Conservation (phyloP, 2,888 invertebrate genomes). For the Frankliniella fusca region DNA sequence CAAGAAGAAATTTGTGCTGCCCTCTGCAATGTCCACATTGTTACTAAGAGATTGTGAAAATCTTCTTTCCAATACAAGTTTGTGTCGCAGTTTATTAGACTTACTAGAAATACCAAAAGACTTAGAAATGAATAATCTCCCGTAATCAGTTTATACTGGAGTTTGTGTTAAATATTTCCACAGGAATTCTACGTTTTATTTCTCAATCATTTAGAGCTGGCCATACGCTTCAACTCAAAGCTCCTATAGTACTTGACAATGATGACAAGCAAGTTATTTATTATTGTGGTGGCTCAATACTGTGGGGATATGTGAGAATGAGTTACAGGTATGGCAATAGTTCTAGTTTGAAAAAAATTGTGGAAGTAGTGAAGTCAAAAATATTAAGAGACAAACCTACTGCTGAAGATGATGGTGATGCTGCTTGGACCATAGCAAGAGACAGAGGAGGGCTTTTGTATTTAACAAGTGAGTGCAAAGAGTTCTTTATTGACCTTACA, state of each 20-base stretch:
- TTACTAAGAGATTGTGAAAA: neutral
- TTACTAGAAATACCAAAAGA: neutral
- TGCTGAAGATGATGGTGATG: neutral
- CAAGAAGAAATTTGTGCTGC: neutral
- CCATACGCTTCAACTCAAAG: neutral
- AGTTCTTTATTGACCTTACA: neutral
- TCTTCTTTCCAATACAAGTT: neutral
- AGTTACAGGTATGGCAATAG: neutral
- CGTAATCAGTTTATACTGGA: neutral
- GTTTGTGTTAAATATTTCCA: neutral
- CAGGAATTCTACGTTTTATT: neutral
- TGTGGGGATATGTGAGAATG: neutral
- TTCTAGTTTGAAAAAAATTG: neutral
- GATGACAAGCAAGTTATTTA: neutral
- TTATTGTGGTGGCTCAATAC: neutral
- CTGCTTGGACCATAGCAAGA: neutral
- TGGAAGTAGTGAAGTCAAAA: neutral
- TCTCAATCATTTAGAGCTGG: neutral
- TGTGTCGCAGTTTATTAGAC: neutral
- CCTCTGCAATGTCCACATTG: neutral
- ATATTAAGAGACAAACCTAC: neutral
- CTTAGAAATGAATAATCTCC: neutral
- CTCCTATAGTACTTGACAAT: neutral
- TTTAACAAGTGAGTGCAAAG: neutral
- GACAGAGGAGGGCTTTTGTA: neutral